Base-by-base conservation (phyloP, 2,888 invertebrate species). In the Hybos culiciformis region DNA sequence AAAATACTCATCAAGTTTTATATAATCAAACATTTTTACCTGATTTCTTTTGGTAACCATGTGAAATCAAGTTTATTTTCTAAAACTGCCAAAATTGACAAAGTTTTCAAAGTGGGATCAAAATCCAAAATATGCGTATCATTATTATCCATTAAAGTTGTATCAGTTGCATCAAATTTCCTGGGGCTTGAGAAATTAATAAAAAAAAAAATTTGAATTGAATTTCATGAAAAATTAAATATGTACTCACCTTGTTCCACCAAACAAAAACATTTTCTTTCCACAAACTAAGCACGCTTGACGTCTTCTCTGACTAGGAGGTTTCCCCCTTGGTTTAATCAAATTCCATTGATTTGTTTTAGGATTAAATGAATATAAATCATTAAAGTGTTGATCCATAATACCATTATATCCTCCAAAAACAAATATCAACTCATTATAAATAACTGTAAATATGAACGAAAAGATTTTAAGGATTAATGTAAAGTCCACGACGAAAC, bases 391-490 rank as follows among this genome's bases (percentile, higher is more conserved):
- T 42, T 73, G 68, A 53, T 81, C 77, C 42, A 71, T 61, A 21
- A 78, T 68, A 9, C 86, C 84, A 66, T 91, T 87, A 59, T 80
- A 92, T 21, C 93, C 93, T 40, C 92, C 93, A 68, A 93, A 92
- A 48, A 92, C 78, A 59, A 84, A 91, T 70, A 93, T 77, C 54
- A 75, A 71, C 18, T 74, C 77, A 50, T 80, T 73, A 59, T 84
- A 77, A 6, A 80, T 68, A 77, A 90, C 88, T 88, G 66, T 44
- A 77, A 49, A 24, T 23, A 38, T 39, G 66, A 66, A 42, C 15
- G n/a, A n/a, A n/a, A n/a, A n/a, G n/a, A n/a, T n/a, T n/a, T n/a
- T n/a, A n/a, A n/a, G n/a, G n/a, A n/a, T n/a, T n/a, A n/a, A n/a
- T n/a, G n/a, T n/a, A n/a, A n/a, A n/a, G n/a, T n/a, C n/a, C n/a